A percentile compares a stretch with the other conserved stretches of the same genome.
These are phyloP conservation scores for Pyrgilauda ruficollis DNA, from an alignment of 2,113 vertebrate genomes.

Conservation along the genomic window DNA sequence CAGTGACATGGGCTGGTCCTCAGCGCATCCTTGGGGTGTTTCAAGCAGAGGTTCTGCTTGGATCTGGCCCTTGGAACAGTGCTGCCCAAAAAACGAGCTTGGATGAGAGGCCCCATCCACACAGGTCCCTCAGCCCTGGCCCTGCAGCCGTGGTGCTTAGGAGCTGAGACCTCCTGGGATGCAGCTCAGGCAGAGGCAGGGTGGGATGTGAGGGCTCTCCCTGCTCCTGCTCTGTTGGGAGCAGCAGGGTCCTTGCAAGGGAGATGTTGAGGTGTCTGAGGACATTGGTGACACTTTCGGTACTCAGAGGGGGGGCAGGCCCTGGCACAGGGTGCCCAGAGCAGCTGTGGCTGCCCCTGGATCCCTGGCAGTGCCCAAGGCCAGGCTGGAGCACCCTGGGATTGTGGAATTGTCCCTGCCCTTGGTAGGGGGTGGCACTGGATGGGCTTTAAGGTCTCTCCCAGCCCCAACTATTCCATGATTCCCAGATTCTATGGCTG, in stretches of 20 bases:
- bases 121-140: not conserved
- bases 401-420: not conserved
- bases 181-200: not conserved
- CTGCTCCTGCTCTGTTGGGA: rapidly evolving
- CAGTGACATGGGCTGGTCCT: not conserved
- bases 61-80: not conserved
- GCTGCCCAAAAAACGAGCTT: not conserved
- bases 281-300: not conserved
- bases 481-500: not conserved
- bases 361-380: not conserved
- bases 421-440: not conserved
- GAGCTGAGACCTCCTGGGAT: not conserved
- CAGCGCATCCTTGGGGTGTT: not conserved
- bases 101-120: not conserved
- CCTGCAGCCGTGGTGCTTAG: rapidly evolving
- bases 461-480: not conserved
- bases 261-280: rapidly evolving
- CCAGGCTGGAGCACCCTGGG: not conserved
- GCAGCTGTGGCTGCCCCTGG: not conserved
- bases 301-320: rapidly evolving
- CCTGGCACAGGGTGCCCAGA: not conserved
- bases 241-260: not conserved
- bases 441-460: not conserved
- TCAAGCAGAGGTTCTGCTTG: not conserved
- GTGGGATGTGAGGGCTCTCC: not conserved